Conservation (phyloP, 2,888 invertebrate species). For the Theretra japonica region DNA sequence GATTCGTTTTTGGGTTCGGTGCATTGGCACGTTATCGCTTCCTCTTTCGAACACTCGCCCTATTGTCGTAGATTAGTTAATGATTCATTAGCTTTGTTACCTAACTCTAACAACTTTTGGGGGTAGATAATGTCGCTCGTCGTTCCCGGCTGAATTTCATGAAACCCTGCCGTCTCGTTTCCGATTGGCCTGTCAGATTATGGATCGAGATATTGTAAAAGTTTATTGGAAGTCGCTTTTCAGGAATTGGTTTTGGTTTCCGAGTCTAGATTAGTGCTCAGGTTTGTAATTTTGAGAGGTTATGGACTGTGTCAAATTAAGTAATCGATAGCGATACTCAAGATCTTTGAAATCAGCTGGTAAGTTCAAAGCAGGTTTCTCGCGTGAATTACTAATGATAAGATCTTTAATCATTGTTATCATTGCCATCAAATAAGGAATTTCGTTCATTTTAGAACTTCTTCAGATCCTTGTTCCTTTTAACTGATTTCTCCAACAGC, state of each 20-base stretch:
- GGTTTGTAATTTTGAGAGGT: not conserved
- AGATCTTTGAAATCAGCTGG: too few species aligned
- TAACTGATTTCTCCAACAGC: too few species aligned
- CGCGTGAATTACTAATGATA: too few species aligned
- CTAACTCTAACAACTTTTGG: conserved; percentile 45
- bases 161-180: conserved; percentile 29
- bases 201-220: conserved; percentile 19
- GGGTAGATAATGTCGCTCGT: conserved; percentile 44
- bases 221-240: conserved; percentile 1
- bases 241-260: conserved; percentile 5
- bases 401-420: too few species aligned
- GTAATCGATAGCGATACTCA: not conserved
- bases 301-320: not conserved
- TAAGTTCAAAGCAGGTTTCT: too few species aligned
- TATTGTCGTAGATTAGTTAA: conserved; percentile 72
- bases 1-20: conserved; percentile 69
- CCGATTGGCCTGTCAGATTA: conserved; percentile 22
- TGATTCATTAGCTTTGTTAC: conserved; percentile 68
- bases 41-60: conserved; percentile 67
- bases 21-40: conserved; percentile 68
- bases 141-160: conserved; percentile 39
- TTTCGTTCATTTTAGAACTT: too few species aligned
- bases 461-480: too few species aligned
- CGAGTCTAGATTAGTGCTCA: not conserved
- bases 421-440: too few species aligned